These are phyloP conservation scores for Sturnira hondurensis DNA, from an alignment of 2,113 vertebrate genomes.

Conservation along the genomic window DNA sequence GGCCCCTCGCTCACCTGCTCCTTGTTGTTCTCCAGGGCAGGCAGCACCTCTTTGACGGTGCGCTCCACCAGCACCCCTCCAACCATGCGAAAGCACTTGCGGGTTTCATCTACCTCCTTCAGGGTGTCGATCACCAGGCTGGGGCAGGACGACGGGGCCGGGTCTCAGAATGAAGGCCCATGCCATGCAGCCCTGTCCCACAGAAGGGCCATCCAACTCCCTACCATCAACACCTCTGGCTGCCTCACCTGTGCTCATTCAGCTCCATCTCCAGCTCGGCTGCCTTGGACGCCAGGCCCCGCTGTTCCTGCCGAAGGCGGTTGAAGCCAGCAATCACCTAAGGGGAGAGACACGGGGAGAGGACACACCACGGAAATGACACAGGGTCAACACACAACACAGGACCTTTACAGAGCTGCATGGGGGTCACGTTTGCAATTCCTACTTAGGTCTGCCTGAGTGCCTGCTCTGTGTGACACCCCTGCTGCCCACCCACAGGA, in stretches of 20 bases:
- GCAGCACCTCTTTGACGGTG: slow-evolving; percentile 94
- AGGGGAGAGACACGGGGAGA: not conserved
- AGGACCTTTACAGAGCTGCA: not conserved
- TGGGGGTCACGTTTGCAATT: not conserved
- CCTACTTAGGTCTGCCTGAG: not conserved
- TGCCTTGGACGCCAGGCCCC: slow-evolving; percentile 89
- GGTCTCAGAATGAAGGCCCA: not conserved
- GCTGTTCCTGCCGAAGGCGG: slow-evolving; percentile 92
- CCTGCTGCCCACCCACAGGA: not conserved
- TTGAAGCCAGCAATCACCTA: slow-evolving; percentile 94
- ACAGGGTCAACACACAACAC: not conserved
- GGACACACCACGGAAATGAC: not conserved
- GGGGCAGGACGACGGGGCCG: not conserved
- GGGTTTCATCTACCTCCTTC: slow-evolving; percentile 89
- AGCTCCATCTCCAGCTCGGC: slow-evolving; percentile 95
- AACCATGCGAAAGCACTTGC: slow-evolving; percentile 92
- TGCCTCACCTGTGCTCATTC: slow-evolving; percentile 90
- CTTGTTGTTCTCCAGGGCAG: slow-evolving; percentile 90
- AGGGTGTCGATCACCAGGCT: slow-evolving; percentile 94
- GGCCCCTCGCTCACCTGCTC: slow-evolving; percentile 85
- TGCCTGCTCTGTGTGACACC: no score
- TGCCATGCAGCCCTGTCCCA: not conserved
- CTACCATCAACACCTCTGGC: not conserved
- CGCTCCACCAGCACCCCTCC: slow-evolving; percentile 93
- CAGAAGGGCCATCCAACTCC: not conserved